Evolutionary conservation across 2,888 invertebrate species (phyloP).

Genomic region (Cephonodes hylas): DNA sequence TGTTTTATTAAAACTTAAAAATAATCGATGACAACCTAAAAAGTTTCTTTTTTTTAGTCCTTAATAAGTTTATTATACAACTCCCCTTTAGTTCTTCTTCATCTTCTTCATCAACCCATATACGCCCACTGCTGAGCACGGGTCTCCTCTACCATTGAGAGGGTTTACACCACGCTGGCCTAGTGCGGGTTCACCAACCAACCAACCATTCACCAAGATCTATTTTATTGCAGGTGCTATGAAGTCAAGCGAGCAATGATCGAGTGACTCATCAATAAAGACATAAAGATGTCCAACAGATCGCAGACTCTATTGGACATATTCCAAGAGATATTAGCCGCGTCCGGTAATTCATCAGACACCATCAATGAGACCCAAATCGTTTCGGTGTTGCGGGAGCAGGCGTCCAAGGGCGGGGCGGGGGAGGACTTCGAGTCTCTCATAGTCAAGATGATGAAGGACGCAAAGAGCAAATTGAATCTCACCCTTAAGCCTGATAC

Average conservation of each 20-base stretch:
- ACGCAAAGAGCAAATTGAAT: conserved; percentile 58
- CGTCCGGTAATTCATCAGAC: conserved; percentile 66
- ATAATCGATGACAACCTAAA: no score
- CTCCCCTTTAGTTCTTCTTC: no score
- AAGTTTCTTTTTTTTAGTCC: no score
- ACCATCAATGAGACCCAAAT: conserved; percentile 66
- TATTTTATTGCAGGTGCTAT: neutral
- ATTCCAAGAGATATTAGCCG: conserved; percentile 71
- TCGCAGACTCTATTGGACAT: conserved; percentile 65
- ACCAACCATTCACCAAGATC: neutral
- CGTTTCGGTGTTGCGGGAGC: conserved; percentile 58
- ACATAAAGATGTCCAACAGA: conserved; percentile 59
- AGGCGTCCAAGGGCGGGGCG: conserved; percentile 47
- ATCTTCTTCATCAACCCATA: no score
- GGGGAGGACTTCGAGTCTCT: conserved; percentile 57
- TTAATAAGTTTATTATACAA: no score
- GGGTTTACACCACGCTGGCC: no score
- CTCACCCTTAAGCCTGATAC: conserved; percentile 52
- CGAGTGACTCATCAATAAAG: neutral
- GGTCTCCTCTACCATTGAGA: no score
- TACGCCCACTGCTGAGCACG: no score
- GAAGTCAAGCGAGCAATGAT: neutral
- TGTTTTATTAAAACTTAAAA: no score
- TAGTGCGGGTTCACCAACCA: no score
- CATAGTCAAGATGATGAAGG: conserved; percentile 62